phyloP scores from a whole-genome alignment of 2,113 vertebrate species.

The Lasiurus borealis region DNA sequence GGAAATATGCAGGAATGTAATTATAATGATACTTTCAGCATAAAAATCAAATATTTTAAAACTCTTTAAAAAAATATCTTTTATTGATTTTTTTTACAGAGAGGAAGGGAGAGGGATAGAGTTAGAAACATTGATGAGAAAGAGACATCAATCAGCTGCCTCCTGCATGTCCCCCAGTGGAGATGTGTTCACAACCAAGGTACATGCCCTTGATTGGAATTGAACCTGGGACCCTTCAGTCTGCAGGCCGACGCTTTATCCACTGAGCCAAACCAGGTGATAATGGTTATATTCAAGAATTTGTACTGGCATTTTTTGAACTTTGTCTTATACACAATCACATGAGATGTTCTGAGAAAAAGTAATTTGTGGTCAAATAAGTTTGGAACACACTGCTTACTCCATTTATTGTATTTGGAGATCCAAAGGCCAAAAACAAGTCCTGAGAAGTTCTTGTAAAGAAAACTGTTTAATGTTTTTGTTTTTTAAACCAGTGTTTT shows the following conservation, averaged over 20 bases:
- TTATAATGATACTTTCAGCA: neutral
- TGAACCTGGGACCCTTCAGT: too few relatives aligned
- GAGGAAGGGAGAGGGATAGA: too few relatives aligned
- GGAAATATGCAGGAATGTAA: neutral
- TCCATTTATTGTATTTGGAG: neutral
- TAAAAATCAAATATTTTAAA: neutral
- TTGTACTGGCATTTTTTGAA: conserved; percentile 35
- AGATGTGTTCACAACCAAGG: too few relatives aligned
- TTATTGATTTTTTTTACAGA: too few relatives aligned
- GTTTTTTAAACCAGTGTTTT: neutral
- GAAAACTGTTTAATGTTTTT: neutral
- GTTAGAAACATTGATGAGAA: too few relatives aligned
- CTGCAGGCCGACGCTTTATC: too few relatives aligned
- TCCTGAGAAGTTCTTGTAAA: neutral
- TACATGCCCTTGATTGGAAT: too few relatives aligned
- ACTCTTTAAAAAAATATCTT: neutral
- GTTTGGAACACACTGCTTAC: neutral
- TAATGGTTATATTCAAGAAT: conserved; percentile 31
- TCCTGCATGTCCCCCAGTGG: too few relatives aligned
- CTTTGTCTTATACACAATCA: neutral
- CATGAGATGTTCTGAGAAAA: neutral
- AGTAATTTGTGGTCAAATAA: neutral
- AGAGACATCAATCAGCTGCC: too few relatives aligned
- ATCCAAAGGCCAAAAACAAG: conserved; percentile 13
- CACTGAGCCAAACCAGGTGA: neutral